Evolutionary conservation across 2,113 vertebrate species (phyloP), one percentile per base, ranked within the genome.

Genomic region (Bos javanicus): DNA sequence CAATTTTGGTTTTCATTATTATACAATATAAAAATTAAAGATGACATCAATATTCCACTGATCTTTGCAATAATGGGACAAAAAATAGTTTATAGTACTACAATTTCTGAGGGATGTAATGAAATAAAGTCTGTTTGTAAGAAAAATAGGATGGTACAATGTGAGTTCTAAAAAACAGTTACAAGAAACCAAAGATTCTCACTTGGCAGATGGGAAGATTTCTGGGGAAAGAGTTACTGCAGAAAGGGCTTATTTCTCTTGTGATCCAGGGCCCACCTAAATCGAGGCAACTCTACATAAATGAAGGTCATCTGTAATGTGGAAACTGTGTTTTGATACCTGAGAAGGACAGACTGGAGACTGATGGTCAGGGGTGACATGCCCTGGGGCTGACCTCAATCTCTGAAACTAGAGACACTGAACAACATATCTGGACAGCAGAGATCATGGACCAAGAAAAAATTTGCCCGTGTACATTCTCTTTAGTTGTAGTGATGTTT

Each of bases 321-420:
- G 15, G 64, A 94, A 95, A 76, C 6, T 67, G 17, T 93, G 71
- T 96, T 96, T 95, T 96, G 96, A 97, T 92, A 96, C 54, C 52
- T 17, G 94, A 97, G 86, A 84, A 93, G 82, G 56, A 87, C 46
- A 84, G 87, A 80, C 8, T 23, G 56, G 59, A 90, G 80, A 90
- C 64, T 82, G 91, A 96, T 81, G 81, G 92, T 83, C 90, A 96
- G 43, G 43, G 90, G 19, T 94, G 91, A 96, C 33, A 62, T 96
- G 94, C 59, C 94, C 96, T 88, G 28, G 10, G 15, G 39, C 85
- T 93, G 94, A 97, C 91, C 96, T 96, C 91, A 11, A 1, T 36
- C 39, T 74, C 59, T 88, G 95, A 96, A 97, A 97, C 92, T 60
- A 56, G 54, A 97, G 81, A 93, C 52, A 88, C 80, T 67, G n/a